Percentiles rank a stretch among this genome's conserved stretches.
Evolutionary conservation across 2,113 vertebrate genomes (phyloP).

Genomic region (Cichladusa arquata): DNA sequence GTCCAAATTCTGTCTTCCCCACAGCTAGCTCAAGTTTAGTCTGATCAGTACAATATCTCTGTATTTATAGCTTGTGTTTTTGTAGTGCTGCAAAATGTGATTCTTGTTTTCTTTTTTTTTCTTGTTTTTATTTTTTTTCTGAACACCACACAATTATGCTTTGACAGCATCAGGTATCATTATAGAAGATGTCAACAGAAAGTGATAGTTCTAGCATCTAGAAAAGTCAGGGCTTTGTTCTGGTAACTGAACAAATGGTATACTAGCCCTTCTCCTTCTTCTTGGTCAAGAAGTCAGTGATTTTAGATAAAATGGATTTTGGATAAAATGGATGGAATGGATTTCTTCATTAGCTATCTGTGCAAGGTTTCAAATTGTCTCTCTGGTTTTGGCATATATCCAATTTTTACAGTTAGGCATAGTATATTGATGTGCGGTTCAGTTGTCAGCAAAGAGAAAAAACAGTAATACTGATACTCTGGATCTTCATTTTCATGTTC

Average conservation of each 20-base stretch:
- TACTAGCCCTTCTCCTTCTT: background rate
- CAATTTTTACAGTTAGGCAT: rapidly evolving
- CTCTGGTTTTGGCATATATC: background rate
- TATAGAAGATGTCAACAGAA: background rate
- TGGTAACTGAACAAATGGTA: background rate
- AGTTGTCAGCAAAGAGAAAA: background rate
- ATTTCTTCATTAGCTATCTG: background rate
- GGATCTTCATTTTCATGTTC: background rate
- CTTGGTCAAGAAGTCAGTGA: background rate
- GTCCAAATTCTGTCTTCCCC: background rate
- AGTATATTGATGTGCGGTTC: background rate
- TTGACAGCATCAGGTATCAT: background rate
- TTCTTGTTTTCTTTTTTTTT: background rate
- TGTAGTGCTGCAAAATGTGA: background rate
- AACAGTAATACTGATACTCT: background rate
- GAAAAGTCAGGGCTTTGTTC: background rate
- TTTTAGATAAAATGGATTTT: background rate
- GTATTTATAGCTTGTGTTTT: background rate
- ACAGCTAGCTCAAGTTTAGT: background rate
- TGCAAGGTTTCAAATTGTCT: background rate
- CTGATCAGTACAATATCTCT: background rate
- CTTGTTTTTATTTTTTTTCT: background rate
- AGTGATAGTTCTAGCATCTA: background rate
- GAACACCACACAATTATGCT: background rate
- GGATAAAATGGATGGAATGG: background rate